Conservation (phyloP, 1,140 invertebrate genomes). For the Pachyrhynchus sulphureomaculatus region DNA sequence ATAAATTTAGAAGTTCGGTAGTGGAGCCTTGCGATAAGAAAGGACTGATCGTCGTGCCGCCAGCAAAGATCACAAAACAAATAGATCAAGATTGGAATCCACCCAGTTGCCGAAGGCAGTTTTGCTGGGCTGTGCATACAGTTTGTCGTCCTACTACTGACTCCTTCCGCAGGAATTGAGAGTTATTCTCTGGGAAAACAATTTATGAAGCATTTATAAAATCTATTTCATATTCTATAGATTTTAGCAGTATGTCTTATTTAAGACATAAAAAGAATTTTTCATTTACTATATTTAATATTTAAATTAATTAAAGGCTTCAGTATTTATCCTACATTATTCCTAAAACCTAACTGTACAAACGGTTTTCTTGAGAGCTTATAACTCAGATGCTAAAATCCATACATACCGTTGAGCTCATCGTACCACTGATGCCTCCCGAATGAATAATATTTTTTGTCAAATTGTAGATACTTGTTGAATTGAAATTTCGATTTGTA, state of each 20-base stretch:
- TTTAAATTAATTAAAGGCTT: no score
- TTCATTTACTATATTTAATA: no score
- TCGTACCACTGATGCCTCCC: no score
- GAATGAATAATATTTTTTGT: no score
- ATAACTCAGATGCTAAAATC: no score
- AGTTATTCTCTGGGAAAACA: not conserved
- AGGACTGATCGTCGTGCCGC: slow-evolving; percentile 46
- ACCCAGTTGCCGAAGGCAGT: slow-evolving; percentile 37
- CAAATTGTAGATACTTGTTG: no score
- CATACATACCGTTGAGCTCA: no score
- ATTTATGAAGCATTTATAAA: not conserved
- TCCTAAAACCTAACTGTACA: no score
- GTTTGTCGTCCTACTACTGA: slow-evolving; percentile 23
- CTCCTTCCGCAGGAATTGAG: not conserved
- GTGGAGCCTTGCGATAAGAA: slow-evolving; percentile 47
- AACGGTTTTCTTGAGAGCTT: no score
- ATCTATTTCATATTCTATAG: not conserved
- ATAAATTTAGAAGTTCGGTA: slow-evolving; percentile 39
- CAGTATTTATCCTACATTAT: no score
- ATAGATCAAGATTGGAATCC: slow-evolving; percentile 52
- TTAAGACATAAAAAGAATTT: no score
- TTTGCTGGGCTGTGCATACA: slow-evolving; percentile 48
- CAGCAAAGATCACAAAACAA: slow-evolving; percentile 52
- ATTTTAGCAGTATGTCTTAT: not conserved
- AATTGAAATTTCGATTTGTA: no score